These are phyloP conservation scores for Pseudomugil tenellus DNA, from an alignment of 2,797 vertebrate genomes.

Conservation along the genomic window DNA sequence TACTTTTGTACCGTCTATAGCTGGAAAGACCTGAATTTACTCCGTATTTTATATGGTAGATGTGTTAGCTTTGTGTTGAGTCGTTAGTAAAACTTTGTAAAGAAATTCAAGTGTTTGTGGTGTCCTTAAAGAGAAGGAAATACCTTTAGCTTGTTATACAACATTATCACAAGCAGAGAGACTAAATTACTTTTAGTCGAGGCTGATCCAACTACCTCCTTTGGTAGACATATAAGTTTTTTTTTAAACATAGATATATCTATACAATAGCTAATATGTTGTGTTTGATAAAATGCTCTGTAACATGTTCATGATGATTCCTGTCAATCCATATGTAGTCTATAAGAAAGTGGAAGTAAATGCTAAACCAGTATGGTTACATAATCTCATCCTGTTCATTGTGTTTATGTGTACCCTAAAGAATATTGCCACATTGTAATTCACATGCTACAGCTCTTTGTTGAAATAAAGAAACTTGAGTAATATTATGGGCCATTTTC, in stretches of 20 bases:
- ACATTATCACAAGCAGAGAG: conserved; percentile 28
- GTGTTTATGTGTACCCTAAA: conserved; percentile 6
- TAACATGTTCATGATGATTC: background rate
- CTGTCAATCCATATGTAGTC: background rate
- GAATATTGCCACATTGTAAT: conserved; percentile 13
- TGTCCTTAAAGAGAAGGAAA: conserved; percentile 9
- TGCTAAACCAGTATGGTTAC: conserved; percentile 5
- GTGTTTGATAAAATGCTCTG: background rate
- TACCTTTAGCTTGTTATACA: conserved; percentile 45
- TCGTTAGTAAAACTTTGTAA: background rate
- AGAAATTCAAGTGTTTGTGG: conserved; percentile 2
- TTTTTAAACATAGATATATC: background rate
- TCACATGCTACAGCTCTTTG: conserved; percentile 8
- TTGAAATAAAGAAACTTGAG: conserved; percentile 67
- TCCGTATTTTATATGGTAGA: accelerated
- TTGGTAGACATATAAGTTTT: background rate
- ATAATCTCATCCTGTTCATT: conserved; percentile 10
- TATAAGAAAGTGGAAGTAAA: conserved; percentile 1
- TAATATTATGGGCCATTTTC: conserved; percentile 32
- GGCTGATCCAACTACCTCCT: background rate
- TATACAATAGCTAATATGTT: background rate
- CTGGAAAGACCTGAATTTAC: background rate
- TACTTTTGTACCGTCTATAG: background rate
- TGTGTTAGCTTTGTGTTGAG: accelerated
- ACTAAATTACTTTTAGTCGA: background rate